A percentile compares a stretch with the other conserved stretches of the same genome.
Evolutionary conservation across 2,113 vertebrate species (phyloP).

Genomic region (Alexandromys fortis): DNA sequence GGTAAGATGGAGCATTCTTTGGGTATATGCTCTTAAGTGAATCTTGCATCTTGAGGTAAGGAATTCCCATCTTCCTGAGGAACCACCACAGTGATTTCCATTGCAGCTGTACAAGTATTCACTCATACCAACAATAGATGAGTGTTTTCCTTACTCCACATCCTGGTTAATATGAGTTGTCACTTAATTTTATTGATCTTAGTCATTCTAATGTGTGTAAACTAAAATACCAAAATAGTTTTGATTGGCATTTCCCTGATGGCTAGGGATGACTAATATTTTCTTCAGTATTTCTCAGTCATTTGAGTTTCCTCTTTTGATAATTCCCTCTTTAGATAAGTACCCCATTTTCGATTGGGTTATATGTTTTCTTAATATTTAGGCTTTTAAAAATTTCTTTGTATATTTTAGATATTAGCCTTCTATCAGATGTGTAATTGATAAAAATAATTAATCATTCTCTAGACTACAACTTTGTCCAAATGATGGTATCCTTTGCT

Average conservation of each 20-base stretch:
- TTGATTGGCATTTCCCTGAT: background rate
- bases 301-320: background rate
- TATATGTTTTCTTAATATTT: background rate
- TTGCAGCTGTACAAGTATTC: background rate
- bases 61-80: background rate
- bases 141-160: background rate
- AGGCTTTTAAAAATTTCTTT: background rate
- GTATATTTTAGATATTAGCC: background rate
- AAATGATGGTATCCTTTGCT: background rate
- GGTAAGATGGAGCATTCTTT: background rate
- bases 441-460: background rate
- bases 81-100: background rate
- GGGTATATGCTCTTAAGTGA: background rate
- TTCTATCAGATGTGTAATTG: background rate
- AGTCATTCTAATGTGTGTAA: background rate
- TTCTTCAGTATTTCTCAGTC: background rate
- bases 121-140: background rate
- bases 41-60: background rate
- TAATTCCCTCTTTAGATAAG: background rate
- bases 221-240: background rate
- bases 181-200: background rate
- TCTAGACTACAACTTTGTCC: background rate
- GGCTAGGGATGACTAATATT: background rate
- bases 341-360: background rate
- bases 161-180: background rate